Evolutionary conservation across 2,797 vertebrate species (phyloP).

Genomic region (Smutsia gigantea): DNA sequence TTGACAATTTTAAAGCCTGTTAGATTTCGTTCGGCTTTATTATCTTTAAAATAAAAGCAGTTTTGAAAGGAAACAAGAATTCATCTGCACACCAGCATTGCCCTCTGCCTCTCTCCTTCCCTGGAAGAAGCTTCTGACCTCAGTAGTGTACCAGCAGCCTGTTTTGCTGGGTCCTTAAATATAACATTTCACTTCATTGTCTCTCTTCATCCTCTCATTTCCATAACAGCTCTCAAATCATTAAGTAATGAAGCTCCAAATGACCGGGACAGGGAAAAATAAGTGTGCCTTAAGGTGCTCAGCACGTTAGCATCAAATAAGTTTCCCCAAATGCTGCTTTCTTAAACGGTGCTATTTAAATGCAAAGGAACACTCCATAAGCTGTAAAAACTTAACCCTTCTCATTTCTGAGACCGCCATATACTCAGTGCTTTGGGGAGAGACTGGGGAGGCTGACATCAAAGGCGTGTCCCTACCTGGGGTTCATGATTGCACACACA

Average conservation of each 20-base stretch:
- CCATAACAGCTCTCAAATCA: slow-evolving; percentile 76
- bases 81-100: not conserved
- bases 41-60: slow-evolving; percentile 59
- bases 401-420: not conserved
- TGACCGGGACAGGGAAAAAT: slow-evolving; percentile 48
- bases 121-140: not conserved
- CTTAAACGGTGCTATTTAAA: slow-evolving; percentile 62
- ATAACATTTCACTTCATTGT: slow-evolving; percentile 60
- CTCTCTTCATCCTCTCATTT: slow-evolving; percentile 66
- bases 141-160: not conserved
- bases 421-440: not conserved
- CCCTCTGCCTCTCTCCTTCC: not conserved
- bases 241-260: slow-evolving; percentile 72
- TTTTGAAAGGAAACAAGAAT: slow-evolving; percentile 56
- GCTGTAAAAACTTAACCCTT: slow-evolving; percentile 54
- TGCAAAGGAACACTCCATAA: slow-evolving; percentile 40
- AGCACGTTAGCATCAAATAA: slow-evolving; percentile 44
- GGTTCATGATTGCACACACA: not conserved
- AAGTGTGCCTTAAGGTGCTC: slow-evolving; percentile 50
- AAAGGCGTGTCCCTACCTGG: not conserved
- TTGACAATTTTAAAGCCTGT: slow-evolving; percentile 26
- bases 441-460: not conserved
- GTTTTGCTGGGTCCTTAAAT: slow-evolving; percentile 60
- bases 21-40: slow-evolving; percentile 42
- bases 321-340: slow-evolving; percentile 55